Evolutionary conservation across 2,113 vertebrate genomes (phyloP).

Genomic region (Penelope pileata): DNA sequence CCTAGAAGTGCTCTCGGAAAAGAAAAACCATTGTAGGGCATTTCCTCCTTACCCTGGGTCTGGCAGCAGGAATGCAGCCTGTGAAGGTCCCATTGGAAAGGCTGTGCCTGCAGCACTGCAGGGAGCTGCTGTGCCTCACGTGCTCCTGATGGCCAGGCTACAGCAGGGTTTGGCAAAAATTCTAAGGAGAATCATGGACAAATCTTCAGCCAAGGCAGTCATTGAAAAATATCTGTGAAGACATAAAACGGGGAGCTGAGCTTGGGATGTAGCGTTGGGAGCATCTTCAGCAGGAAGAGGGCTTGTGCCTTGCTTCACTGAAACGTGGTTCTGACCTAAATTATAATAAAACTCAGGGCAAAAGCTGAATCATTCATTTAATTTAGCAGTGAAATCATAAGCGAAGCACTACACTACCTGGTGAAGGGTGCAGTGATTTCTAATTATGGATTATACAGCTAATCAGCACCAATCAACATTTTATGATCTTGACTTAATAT

Average conservation of each 20-base stretch:
- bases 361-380: conserved; percentile 28
- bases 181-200: neutral
- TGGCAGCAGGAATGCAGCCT: neutral
- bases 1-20: neutral
- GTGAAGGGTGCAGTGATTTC: conserved; percentile 69
- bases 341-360: conserved; percentile 26
- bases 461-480: conserved; percentile 75
- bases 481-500: conserved; percentile 77
- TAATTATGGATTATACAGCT: conserved; percentile 73
- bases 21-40: neutral
- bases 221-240: neutral
- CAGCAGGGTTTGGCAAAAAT: neutral
- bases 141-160: neutral
- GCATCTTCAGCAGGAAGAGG: neutral
- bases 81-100: neutral
- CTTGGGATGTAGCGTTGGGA: neutral
- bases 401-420: conserved; percentile 49
- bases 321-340: neutral
- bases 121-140: neutral
- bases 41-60: neutral
- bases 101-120: neutral
- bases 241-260: neutral
- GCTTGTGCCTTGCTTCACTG: neutral
- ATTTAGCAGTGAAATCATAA: conserved; percentile 22
- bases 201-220: neutral